Evolutionary conservation across 2,888 invertebrate genomes (phyloP).

Genomic region (Patella depressa): DNA sequence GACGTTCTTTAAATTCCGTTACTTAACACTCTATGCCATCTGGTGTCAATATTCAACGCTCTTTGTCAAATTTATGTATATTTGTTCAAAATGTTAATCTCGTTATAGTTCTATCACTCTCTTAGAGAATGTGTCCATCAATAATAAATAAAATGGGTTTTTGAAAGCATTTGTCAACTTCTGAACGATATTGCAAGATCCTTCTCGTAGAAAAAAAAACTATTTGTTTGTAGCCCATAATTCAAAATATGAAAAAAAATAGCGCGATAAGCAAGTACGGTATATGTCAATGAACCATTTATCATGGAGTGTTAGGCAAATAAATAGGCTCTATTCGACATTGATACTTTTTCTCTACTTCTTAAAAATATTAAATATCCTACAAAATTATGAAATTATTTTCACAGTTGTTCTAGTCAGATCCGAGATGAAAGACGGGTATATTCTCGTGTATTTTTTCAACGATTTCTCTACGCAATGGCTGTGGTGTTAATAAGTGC

Average conservation of each 20-base stretch:
- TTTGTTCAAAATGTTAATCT: background rate
- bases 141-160: constrained; percentile 4
- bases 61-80: background rate
- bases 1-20: background rate
- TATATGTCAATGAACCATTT: background rate
- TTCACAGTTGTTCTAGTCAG: background rate
- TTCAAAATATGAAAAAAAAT: background rate
- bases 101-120: background rate
- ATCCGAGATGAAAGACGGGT: background rate
- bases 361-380: too few species aligned
- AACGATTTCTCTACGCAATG: background rate
- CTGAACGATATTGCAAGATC: background rate
- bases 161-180: constrained; percentile 12
- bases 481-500: background rate
- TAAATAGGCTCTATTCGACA: too few species aligned
- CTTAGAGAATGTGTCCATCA: background rate
- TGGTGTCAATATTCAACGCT: background rate
- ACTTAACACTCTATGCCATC: background rate
- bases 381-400: background rate
- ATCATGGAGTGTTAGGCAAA: background rate
- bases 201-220: background rate
- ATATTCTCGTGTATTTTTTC: background rate
- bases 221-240: background rate
- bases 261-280: background rate
- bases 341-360: too few species aligned